These are phyloP conservation scores for Xestia ashworthii DNA, from an alignment of 2,888 invertebrate genomes.

Conservation along the genomic window DNA sequence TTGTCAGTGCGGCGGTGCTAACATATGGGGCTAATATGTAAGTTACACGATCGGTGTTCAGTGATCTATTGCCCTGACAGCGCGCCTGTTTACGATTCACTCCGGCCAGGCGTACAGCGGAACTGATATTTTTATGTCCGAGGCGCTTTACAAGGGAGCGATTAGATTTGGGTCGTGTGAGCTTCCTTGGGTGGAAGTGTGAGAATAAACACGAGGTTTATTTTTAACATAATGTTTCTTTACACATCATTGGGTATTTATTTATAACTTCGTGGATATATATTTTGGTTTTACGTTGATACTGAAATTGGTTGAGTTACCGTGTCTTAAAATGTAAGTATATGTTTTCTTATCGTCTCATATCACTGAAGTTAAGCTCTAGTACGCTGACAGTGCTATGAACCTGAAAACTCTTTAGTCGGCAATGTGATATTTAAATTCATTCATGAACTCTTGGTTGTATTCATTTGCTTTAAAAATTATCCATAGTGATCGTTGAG, in stretches of 20 bases:
- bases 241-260: conserved; percentile 7
- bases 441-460: not conserved
- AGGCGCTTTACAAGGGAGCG: conserved; percentile 32
- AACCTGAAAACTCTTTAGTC: not conserved
- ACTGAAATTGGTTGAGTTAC: not conserved
- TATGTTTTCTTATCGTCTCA: not conserved
- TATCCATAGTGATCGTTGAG: not conserved
- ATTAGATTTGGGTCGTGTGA: conserved; percentile 35
- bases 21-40: conserved; percentile 83
- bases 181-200: conserved; percentile 33
- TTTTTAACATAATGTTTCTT: conserved; percentile 13
- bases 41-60: conserved; percentile 75
- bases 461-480: not conserved
- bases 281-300: not conserved
- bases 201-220: conserved; percentile 44
- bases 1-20: conserved; percentile 74
- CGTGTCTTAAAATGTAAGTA: not conserved
- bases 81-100: conserved; percentile 71
- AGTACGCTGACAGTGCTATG: not conserved
- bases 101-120: conserved; percentile 40
- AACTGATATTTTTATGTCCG: conserved; percentile 63
- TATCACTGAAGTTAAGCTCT: not conserved
- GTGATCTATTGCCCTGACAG: conserved; percentile 73
- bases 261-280: not conserved
- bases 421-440: not conserved